A percentile compares a stretch with the other conserved stretches of the same genome.
phyloP scores from a whole-genome alignment of 2,113 vertebrate species.

The Colistium nudipinnis region DNA sequence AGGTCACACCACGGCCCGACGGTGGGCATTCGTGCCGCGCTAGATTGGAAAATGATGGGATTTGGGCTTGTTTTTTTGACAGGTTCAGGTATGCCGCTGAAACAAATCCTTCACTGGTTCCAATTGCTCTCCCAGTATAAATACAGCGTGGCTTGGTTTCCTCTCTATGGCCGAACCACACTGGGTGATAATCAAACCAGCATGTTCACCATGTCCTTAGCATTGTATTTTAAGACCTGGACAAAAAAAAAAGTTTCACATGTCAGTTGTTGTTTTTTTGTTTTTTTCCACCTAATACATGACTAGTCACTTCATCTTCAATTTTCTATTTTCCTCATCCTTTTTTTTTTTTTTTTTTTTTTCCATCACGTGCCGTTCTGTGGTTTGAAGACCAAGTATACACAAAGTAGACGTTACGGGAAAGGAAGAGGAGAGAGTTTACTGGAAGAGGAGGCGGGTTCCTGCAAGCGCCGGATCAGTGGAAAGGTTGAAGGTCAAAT shows the following conservation, averaged over 20 bases:
- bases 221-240: constrained; percentile 55
- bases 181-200: constrained; percentile 66
- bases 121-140: constrained; percentile 32
- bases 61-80: constrained; percentile 39
- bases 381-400: constrained; percentile 69
- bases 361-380: constrained; percentile 72
- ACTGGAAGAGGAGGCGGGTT: constrained; percentile 76
- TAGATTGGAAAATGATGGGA: constrained; percentile 48
- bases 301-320: constrained; percentile 69
- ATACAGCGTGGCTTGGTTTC: constrained; percentile 40
- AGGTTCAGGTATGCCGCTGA: constrained; percentile 30
- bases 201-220: constrained; percentile 64
- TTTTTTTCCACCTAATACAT: constrained; percentile 67
- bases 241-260: constrained; percentile 55
- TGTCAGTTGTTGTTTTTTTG: constrained; percentile 51
- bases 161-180: constrained; percentile 24
- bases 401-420: constrained; percentile 75
- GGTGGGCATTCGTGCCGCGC: constrained; percentile 15
- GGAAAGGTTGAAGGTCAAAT: constrained; percentile 72
- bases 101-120: constrained; percentile 36
- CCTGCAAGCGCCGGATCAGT: constrained; percentile 55
- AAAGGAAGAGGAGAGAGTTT: constrained; percentile 73
- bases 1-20: constrained; percentile 59
- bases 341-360: constrained; percentile 24
- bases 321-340: constrained; percentile 34